These are phyloP conservation scores for Eubucco bourcierii DNA, from an alignment of 2,113 vertebrate species.

Conservation along the genomic window DNA sequence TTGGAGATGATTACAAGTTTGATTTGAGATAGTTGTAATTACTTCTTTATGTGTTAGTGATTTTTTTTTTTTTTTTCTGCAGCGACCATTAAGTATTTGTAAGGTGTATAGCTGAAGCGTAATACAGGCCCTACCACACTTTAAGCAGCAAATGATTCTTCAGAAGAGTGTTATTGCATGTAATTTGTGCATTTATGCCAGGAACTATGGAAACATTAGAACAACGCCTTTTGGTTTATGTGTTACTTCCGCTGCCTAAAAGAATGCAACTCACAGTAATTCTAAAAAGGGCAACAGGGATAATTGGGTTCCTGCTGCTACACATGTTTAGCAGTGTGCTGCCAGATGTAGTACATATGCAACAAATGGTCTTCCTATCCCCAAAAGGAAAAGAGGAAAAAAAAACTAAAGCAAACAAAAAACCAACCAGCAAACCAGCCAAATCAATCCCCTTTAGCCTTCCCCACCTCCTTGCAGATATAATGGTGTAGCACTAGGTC, in stretches of 20 bases:
- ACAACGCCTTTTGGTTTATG: not conserved
- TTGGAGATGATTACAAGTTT: not conserved
- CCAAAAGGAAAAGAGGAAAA: not conserved
- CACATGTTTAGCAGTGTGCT: slow-evolving; percentile 48
- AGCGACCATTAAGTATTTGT: not conserved
- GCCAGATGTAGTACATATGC: slow-evolving; percentile 59
- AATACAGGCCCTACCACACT: not conserved
- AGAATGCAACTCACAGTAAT: slow-evolving; percentile 26
- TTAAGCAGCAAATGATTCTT: not conserved
- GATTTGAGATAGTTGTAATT: not conserved
- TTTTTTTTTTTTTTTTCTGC: not conserved
- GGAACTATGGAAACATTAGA: not conserved
- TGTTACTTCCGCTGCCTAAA: slow-evolving; percentile 37
- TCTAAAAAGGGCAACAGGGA: slow-evolving; percentile 31
- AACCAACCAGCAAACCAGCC: not conserved
- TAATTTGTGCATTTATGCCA: not conserved
- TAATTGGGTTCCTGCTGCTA: slow-evolving; percentile 59
- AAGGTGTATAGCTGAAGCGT: not conserved
- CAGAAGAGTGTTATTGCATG: not conserved
- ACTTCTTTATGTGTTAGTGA: not conserved
- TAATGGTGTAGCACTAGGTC: not conserved
- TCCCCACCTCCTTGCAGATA: not conserved
- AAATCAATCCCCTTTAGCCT: not conserved
- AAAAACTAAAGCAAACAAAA: too few species aligned
- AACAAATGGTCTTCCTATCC: slow-evolving; percentile 33